Evolutionary conservation across 2,888 invertebrate species (phyloP).

Genomic region (Rhimphoctona megacephalus): DNA sequence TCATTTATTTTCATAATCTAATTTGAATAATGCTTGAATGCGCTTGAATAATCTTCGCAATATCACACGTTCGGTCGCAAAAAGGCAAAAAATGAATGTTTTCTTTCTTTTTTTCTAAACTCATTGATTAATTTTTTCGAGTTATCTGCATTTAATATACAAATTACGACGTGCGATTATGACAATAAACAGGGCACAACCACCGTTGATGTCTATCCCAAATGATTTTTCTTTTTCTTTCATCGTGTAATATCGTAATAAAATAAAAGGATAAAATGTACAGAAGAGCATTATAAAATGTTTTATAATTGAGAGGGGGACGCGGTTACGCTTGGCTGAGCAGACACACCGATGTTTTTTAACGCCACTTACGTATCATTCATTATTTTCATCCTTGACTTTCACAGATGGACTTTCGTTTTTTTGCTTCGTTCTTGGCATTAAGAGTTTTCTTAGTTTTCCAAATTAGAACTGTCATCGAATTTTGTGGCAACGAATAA

Average conservation of each 20-base stretch:
- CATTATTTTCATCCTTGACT: constrained; percentile 15
- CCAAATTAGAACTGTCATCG: constrained; percentile 69
- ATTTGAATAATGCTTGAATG: constrained; percentile 71
- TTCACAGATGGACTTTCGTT: not conserved
- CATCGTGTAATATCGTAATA: constrained; percentile 78
- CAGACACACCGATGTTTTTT: constrained; percentile 75
- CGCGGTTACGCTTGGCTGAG: constrained; percentile 80
- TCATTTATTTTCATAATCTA: constrained; percentile 67
- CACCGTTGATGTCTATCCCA: constrained; percentile 64
- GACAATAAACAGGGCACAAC: constrained; percentile 73
- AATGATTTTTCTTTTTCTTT: constrained; percentile 67
- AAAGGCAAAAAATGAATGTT: constrained; percentile 23
- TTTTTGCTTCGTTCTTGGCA: not conserved
- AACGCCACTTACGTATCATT: not conserved
- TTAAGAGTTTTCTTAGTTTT: constrained; percentile 3
- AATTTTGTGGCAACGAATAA: constrained; percentile 63
- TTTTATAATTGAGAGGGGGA: constrained; percentile 77
- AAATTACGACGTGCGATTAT: constrained; percentile 71
- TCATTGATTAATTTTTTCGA: constrained; percentile 39
- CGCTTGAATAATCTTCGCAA: constrained; percentile 69
- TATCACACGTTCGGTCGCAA: constrained; percentile 58
- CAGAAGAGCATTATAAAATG: constrained; percentile 83
- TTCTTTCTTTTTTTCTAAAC: constrained; percentile 5
- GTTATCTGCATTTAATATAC: constrained; percentile 73
- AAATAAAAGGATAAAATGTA: constrained; percentile 83